phyloP scores from a whole-genome alignment of 2,113 vertebrate genomes.

The Rhea pennata region DNA sequence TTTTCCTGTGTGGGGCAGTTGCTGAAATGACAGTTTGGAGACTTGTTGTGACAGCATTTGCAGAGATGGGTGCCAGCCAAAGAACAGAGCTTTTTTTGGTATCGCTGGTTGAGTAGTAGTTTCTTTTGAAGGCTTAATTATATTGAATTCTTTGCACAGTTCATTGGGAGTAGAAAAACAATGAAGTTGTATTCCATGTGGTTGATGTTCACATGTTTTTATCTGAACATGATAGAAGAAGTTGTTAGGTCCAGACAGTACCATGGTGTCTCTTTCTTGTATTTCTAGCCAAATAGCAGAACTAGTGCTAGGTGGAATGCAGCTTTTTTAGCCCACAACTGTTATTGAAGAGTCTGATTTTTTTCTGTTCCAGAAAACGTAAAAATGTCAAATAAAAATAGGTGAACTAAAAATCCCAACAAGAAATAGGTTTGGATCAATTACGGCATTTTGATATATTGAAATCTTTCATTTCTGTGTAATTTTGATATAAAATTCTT shows the following conservation, averaged over 20 bases:
- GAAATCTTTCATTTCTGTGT: neutral
- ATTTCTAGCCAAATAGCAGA: neutral
- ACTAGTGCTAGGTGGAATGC: neutral
- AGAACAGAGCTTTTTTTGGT: constrained; percentile 27
- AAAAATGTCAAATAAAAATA: neutral
- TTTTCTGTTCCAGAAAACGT: neutral
- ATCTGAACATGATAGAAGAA: neutral
- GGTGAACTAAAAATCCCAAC: neutral
- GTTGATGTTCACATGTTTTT: constrained; percentile 39
- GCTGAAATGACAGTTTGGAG: constrained; percentile 58
- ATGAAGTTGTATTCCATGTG: constrained; percentile 34
- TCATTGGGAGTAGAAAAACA: constrained; percentile 53
- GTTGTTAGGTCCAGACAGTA: constrained; percentile 6
- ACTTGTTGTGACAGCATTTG: constrained; percentile 56
- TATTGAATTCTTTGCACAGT: constrained; percentile 10
- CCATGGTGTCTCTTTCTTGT: neutral
- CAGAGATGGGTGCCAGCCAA: constrained; percentile 56
- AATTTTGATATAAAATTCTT: neutral
- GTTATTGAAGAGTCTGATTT: neutral
- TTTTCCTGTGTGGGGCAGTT: constrained; percentile 53
- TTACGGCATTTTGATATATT: neutral
- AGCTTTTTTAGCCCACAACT: constrained; percentile 18
- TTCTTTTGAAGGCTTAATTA: constrained; percentile 41
- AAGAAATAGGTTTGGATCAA: neutral
- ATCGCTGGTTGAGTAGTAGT: constrained; percentile 4